phyloP scores from a whole-genome alignment of 2,888 invertebrate genomes.

The Rhimphoctona megacephalus region DNA sequence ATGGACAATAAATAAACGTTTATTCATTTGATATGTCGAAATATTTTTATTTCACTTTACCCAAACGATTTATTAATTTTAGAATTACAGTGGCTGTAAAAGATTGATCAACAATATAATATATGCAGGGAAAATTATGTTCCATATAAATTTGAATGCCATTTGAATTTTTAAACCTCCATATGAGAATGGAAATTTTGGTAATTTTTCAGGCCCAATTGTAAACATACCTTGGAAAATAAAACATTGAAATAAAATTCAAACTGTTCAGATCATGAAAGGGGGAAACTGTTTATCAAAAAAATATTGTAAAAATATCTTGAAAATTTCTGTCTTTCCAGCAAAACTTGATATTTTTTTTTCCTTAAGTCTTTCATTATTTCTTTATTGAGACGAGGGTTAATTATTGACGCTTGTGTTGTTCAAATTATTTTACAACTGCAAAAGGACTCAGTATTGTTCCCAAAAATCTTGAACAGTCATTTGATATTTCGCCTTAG shows the following conservation, averaged over 20 bases:
- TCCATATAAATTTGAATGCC: no score
- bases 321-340: not conserved
- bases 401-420: constrained; percentile 62
- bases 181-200: no score
- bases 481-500: constrained; percentile 55
- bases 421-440: constrained; percentile 54
- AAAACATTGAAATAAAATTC: not conserved
- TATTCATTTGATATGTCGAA: no score
- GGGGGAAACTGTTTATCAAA: constrained; percentile 39
- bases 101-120: no score
- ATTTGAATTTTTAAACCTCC: no score
- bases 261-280: constrained; percentile 30
- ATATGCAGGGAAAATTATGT: no score
- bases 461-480: constrained; percentile 55
- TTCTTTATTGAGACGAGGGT: constrained; percentile 58
- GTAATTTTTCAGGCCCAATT: constrained; percentile 43
- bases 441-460: constrained; percentile 60
- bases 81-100: no score
- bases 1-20: no score
- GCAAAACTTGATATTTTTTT: not conserved
- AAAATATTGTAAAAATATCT: constrained; percentile 32
- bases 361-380: not conserved
- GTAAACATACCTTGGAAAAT: constrained; percentile 17
- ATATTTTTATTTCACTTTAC: no score
- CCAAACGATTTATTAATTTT: no score